Percentiles rank a stretch among this genome's conserved stretches.
These are phyloP conservation scores for Chionoecetes opilio DNA, from an alignment of 1,140 invertebrate species.

Conservation along the genomic window DNA sequence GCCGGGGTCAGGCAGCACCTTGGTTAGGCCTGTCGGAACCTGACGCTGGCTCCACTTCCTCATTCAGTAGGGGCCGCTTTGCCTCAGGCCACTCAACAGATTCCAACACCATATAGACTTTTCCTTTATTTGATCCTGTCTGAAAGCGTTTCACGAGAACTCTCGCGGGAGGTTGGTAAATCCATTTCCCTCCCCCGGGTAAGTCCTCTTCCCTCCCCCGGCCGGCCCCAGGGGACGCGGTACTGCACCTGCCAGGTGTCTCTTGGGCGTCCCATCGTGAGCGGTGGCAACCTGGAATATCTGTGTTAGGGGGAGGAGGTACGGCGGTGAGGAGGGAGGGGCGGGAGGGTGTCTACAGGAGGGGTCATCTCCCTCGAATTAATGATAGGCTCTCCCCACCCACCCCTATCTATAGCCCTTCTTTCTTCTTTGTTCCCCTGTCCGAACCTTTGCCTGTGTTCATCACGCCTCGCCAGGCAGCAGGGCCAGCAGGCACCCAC, in stretches of 20 bases:
- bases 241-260: slow-evolving; percentile 6
- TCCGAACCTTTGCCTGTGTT: neutral
- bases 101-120: neutral
- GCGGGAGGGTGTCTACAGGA: neutral
- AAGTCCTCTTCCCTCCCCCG: neutral
- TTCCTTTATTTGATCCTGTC: neutral
- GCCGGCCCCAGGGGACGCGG: neutral
- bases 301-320: neutral
- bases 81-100: neutral
- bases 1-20: neutral
- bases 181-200: neutral
- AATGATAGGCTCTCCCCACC: neutral
- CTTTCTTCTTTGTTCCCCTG: neutral
- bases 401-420: neutral
- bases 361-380: slow-evolving; percentile 15
- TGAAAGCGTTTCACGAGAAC: neutral
- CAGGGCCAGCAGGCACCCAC: neutral
- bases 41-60: neutral
- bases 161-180: neutral
- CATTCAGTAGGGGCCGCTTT: neutral
- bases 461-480: neutral
- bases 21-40: neutral
- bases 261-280: neutral
- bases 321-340: neutral
- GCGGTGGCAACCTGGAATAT: neutral